Percentiles rank a stretch among this genome's conserved stretches.
These are phyloP conservation scores for Menidia menidia DNA, from an alignment of 2,797 vertebrate species.

Conservation along the genomic window DNA sequence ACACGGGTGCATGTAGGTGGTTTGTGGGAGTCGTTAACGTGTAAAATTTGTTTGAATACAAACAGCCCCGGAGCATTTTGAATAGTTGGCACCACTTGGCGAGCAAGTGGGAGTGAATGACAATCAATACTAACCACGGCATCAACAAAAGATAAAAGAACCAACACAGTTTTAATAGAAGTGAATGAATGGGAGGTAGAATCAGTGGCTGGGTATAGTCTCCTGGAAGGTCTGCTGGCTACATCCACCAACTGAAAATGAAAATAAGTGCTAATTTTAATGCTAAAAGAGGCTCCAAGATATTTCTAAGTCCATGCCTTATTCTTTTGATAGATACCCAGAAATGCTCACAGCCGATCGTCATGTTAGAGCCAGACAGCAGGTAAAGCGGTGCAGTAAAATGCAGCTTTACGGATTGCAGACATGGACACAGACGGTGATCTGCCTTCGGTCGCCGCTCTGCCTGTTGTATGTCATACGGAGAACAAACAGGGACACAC, in stretches of 20 bases:
- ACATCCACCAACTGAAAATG: slow-evolving; percentile 30
- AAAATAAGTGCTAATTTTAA: slow-evolving; percentile 25
- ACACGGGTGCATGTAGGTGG: slow-evolving; percentile 38
- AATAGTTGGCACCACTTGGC: slow-evolving; percentile 41
- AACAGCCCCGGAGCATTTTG: slow-evolving; percentile 30
- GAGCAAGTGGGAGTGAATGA: slow-evolving; percentile 62
- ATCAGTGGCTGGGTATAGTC: slow-evolving; percentile 10
- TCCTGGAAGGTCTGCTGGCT: slow-evolving; percentile 20
- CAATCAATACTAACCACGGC: slow-evolving; percentile 58
- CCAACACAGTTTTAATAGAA: slow-evolving; percentile 30
- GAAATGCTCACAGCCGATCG: slow-evolving; percentile 22
- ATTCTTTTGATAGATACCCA: slow-evolving; percentile 22
- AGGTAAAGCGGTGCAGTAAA: slow-evolving; percentile 39
- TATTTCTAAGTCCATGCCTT: slow-evolving; percentile 4
- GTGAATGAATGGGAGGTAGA: slow-evolving; percentile 49
- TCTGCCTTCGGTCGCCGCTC: slow-evolving; percentile 44
- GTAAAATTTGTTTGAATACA: slow-evolving; percentile 40
- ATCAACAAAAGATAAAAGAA: slow-evolving; percentile 55
- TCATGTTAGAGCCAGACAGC: slow-evolving; percentile 36
- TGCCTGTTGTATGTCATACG: slow-evolving; percentile 56
- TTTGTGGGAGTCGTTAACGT: slow-evolving; percentile 57
- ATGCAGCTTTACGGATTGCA: slow-evolving; percentile 1
- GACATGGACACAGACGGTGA: slow-evolving; percentile 33
- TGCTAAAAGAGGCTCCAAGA: slow-evolving; percentile 1
- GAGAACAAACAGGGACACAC: slow-evolving; percentile 58